phyloP scores from a whole-genome alignment of 2,113 vertebrate genomes.

The Glaucomys volans region DNA sequence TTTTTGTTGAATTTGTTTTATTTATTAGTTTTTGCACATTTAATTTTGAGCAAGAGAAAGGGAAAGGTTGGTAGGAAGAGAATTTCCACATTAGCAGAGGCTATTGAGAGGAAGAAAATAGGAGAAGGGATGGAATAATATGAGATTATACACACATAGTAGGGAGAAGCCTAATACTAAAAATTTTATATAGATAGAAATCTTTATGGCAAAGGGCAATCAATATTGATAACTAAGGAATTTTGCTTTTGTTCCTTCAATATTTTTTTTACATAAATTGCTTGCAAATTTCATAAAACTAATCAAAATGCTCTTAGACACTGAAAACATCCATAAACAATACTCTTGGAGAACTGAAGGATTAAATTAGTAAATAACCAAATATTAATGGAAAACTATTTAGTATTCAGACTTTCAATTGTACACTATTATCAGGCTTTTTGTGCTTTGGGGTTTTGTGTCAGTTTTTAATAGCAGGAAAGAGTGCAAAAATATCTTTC shows the following conservation, averaged over 20 bases:
- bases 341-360: neutral
- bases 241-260: neutral
- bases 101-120: neutral
- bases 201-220: neutral
- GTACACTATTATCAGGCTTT: neutral
- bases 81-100: neutral
- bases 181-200: neutral
- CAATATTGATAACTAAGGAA: neutral
- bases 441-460: neutral
- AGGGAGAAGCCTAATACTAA: neutral
- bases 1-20: neutral
- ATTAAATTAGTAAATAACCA: conserved; percentile 10
- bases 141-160: neutral
- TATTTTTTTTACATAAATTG: neutral
- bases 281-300: neutral
- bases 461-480: neutral
- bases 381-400: neutral
- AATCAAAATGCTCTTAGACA: conserved; percentile 8
- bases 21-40: neutral
- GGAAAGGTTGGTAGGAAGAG: neutral
- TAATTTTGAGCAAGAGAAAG: neutral
- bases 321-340: neutral
- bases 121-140: neutral
- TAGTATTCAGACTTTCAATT: conserved; percentile 35
- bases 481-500: neutral